Conservation (phyloP, 1,140 invertebrate species). For the Adoxophyes honmai region DNA sequence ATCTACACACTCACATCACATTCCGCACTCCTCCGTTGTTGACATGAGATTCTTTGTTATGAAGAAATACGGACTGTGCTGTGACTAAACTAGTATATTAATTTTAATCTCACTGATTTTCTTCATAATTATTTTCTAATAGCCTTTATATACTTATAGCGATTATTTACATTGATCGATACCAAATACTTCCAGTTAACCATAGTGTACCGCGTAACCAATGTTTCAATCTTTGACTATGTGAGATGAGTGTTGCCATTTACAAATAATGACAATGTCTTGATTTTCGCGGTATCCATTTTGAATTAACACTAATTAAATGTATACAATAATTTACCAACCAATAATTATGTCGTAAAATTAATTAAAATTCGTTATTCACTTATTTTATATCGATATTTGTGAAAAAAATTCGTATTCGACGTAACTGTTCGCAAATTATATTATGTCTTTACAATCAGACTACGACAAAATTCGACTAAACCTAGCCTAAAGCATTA, state of each 20-base stretch:
- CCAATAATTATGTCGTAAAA: slow-evolving; percentile 28
- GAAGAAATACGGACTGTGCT: slow-evolving; percentile 51
- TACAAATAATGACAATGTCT: slow-evolving; percentile 3
- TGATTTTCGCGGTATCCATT: neutral
- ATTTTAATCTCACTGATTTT: slow-evolving; percentile 72
- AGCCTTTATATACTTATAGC: slow-evolving; percentile 65
- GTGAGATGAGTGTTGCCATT: neutral
- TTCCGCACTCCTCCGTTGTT: slow-evolving; percentile 37
- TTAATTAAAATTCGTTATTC: slow-evolving; percentile 58
- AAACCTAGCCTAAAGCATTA: neutral
- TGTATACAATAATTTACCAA: slow-evolving; percentile 26
- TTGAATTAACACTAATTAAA: neutral
- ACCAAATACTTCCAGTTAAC: slow-evolving; percentile 30
- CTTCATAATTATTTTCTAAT: slow-evolving; percentile 64
- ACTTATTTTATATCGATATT: slow-evolving; percentile 32
- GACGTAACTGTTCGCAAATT: neutral
- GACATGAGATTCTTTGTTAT: slow-evolving; percentile 34
- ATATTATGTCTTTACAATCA: neutral
- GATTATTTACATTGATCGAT: slow-evolving; percentile 61
- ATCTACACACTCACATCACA: slow-evolving; percentile 33
- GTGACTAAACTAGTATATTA: slow-evolving; percentile 57
- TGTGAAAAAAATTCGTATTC: slow-evolving; percentile 3
- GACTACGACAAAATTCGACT: slow-evolving; percentile 1
- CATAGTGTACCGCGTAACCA: slow-evolving; percentile 33
- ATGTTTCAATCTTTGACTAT: slow-evolving; percentile 16